Evolutionary conservation across 92 coral and sea anemone genomes (phyloP).

Genomic region (Phenganax subtilis): DNA sequence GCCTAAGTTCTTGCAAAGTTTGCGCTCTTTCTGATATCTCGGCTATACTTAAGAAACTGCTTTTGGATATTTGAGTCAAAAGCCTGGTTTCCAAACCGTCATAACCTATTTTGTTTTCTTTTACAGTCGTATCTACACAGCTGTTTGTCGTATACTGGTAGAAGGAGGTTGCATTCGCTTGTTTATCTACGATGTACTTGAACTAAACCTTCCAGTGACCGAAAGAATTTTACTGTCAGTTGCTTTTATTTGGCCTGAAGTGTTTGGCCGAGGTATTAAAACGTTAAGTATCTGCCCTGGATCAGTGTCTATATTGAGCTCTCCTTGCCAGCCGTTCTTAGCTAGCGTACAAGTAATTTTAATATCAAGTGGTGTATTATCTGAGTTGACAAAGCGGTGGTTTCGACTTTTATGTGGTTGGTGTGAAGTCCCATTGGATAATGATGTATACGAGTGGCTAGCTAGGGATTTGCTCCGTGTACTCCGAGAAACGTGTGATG

Average conservation of each 20-base stretch:
- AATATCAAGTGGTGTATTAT: slow-evolving; percentile 20
- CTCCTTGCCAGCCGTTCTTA: slow-evolving; percentile 47
- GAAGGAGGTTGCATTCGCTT: slow-evolving; percentile 56
- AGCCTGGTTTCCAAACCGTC: too few relatives aligned
- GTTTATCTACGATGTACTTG: slow-evolving; percentile 67
- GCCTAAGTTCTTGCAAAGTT: too few relatives aligned
- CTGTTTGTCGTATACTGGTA: slow-evolving; percentile 58
- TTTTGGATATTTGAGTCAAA: too few relatives aligned
- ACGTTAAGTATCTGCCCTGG: slow-evolving; percentile 5
- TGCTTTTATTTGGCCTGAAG: slow-evolving; percentile 73
- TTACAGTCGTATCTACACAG: slow-evolving; percentile 69
- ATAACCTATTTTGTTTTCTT: not conserved
- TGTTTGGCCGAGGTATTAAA: slow-evolving; percentile 24
- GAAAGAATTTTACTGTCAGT: slow-evolving; percentile 49
- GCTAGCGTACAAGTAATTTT: slow-evolving; percentile 47
- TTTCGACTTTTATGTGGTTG: slow-evolving; percentile 49
- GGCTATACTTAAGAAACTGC: too few relatives aligned
- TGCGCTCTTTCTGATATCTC: too few relatives aligned
- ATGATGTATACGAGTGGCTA: slow-evolving; percentile 20
- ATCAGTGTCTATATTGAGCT: slow-evolving; percentile 15
- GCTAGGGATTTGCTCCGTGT: slow-evolving; percentile 40
- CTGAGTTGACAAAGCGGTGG: not conserved
- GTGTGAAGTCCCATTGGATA: slow-evolving; percentile 34
- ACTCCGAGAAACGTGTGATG: slow-evolving; percentile 45
- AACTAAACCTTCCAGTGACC: slow-evolving; percentile 41